Base-by-base conservation (phyloP, 1,140 invertebrate species). In the Propsilocerus akamusi region DNA sequence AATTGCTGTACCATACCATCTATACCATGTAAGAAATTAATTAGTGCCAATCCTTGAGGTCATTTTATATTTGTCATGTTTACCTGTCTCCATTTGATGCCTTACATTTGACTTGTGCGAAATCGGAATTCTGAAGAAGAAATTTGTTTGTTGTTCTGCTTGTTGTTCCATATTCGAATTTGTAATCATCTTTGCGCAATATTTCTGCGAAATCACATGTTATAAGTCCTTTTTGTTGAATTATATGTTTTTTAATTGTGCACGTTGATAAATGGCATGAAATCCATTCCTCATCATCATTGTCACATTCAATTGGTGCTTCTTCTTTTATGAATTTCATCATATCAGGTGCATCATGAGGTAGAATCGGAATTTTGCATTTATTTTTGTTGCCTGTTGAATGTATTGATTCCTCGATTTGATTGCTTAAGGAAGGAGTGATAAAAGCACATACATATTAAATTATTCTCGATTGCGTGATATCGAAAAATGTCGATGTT, bases 261-360 rank as follows among this genome's bases (percentile, higher is more conserved):
- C 76, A 69, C 57, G 67, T 70, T 0, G 72, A 72, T 56, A 72
- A 69, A 54, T 67, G 60, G 54, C 69, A 71, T 54, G 62, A 59
- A 5, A 76, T 77, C 77, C 72, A 80, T 57, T 72, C 72, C 49
- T 59, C 51, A 49, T 74, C 70, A 8, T 72, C 69, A 26, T 62
- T 58, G 8, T 61, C 60, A 58, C 83, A 86, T 25, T 71, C 58
- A 20, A 85, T 67, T 46, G 72, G 71, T 4, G 71, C 63, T 14
- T 75, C 71, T 28, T 72, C 56, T 41, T 76, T 66, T 46, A 83
- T 71, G 54, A 78, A 82, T 59, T 74, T 73, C 68, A 76, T 77
- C 49, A 86, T 77, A 54, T 80, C 77, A 10, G 76, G 74, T 57
- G 76, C 72, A 54, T 74, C 69, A 34, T 83, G 56, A 3, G 80